Conservation (phyloP, 2,888 invertebrate genomes). For the Rhaphigaster nebulosa region DNA sequence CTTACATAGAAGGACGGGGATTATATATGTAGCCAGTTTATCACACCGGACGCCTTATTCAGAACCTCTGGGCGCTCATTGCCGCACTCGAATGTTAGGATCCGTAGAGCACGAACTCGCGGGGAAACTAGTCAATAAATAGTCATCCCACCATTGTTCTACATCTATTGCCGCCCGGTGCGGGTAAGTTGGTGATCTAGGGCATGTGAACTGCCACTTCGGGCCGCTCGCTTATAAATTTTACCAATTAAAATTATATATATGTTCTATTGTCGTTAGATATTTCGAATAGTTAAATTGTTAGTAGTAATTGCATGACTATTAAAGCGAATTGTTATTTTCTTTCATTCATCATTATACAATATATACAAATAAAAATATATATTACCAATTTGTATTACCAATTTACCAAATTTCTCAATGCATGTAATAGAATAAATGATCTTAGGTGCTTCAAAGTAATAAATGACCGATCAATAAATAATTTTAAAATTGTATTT, state of each 20-base stretch:
- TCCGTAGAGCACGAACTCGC: neutral
- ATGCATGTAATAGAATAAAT: too few relatives aligned
- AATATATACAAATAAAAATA: too few relatives aligned
- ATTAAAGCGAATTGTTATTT: too few relatives aligned
- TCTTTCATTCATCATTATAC: too few relatives aligned
- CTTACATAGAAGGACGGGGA: neutral
- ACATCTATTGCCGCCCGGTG: neutral
- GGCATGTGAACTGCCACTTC: neutral
- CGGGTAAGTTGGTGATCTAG: neutral
- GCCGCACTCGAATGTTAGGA: neutral
- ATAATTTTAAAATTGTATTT: too few relatives aligned
- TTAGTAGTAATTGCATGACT: too few relatives aligned
- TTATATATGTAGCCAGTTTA: neutral
- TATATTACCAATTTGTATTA: too few relatives aligned
- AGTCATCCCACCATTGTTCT: conserved; percentile 3
- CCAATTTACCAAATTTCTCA: too few relatives aligned
- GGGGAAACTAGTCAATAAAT: neutral
- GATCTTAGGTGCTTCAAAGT: too few relatives aligned
- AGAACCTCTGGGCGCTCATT: neutral
- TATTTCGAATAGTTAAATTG: too few relatives aligned
- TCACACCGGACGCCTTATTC: neutral
- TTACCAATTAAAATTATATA: neutral
- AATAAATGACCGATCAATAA: too few relatives aligned
- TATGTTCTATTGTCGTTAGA: neutral
- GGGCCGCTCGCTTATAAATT: neutral